phyloP scores from a whole-genome alignment of 2,113 vertebrate genomes.

The Gulo gulo region DNA sequence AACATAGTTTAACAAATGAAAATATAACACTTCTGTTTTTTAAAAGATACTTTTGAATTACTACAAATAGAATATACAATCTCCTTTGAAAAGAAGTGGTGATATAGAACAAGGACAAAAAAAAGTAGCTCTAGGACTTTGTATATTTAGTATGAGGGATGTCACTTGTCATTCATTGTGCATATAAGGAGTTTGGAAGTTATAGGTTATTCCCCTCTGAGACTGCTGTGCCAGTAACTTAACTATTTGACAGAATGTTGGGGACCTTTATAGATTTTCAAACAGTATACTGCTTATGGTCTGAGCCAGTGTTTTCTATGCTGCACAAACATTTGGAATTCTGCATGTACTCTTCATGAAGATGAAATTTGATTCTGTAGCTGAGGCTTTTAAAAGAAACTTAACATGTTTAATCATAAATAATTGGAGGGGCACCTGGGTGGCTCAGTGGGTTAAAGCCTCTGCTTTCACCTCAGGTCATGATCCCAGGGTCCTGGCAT shows the following conservation, averaged over 20 bases:
- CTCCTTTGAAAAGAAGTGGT: background rate
- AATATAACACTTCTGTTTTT: background rate
- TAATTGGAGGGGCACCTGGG: background rate
- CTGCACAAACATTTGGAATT: background rate
- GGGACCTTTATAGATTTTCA: background rate
- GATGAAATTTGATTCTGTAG: background rate
- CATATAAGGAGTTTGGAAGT: background rate
- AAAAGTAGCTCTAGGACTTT: background rate
- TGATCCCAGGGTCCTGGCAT: no score
- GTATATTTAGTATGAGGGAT: background rate
- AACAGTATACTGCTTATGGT: background rate
- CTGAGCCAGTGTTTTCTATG: background rate
- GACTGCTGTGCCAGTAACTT: background rate
- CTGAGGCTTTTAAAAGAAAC: constrained; percentile 8
- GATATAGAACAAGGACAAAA: background rate
- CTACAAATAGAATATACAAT: background rate
- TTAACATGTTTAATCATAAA: background rate
- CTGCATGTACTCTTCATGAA: background rate
- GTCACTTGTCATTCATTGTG: background rate
- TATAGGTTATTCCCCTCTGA: background rate
- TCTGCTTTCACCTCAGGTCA: no score
- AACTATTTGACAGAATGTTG: background rate
- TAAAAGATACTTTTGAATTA: background rate
- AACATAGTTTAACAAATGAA: background rate
- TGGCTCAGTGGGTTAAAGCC: no score